Conservation (phyloP, 2,797 vertebrate species). For the Petrocephalus sullivani region DNA sequence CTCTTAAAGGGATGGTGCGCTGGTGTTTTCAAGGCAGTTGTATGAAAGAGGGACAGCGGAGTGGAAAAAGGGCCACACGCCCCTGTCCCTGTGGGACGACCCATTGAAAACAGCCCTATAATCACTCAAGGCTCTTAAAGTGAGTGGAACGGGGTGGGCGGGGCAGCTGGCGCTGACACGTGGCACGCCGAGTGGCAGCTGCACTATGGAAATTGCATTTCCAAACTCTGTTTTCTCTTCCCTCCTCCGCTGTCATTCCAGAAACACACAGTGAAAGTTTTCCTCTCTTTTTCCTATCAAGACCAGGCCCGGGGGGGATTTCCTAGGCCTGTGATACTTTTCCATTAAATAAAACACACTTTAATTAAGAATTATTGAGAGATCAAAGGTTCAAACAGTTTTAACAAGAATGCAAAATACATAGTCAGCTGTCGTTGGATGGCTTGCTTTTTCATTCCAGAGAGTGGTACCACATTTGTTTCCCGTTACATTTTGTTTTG, state of each 20-base stretch:
- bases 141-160: conserved; percentile 27
- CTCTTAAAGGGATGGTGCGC: conserved; percentile 25
- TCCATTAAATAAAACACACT: background rate
- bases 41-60: conserved; percentile 15
- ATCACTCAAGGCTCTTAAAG: conserved; percentile 15
- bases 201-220: conserved; percentile 34
- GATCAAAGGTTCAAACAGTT: background rate
- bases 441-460: background rate
- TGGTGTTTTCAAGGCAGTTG: conserved; percentile 15
- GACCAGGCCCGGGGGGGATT: background rate
- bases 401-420: no score
- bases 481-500: background rate
- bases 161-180: conserved; percentile 27
- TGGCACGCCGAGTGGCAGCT: conserved; percentile 27
- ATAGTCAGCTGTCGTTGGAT: background rate
- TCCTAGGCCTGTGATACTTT: background rate
- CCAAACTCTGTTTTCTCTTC: conserved; percentile 39
- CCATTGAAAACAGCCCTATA: conserved; percentile 24
- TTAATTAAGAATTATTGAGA: background rate
- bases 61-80: background rate
- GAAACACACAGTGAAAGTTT: conserved; percentile 31
- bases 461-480: background rate
- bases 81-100: conserved; percentile 33
- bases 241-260: conserved; percentile 20
- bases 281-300: background rate